Base-by-base conservation (phyloP, 1,140 invertebrate species). In the Himalopsyche phryganea region DNA sequence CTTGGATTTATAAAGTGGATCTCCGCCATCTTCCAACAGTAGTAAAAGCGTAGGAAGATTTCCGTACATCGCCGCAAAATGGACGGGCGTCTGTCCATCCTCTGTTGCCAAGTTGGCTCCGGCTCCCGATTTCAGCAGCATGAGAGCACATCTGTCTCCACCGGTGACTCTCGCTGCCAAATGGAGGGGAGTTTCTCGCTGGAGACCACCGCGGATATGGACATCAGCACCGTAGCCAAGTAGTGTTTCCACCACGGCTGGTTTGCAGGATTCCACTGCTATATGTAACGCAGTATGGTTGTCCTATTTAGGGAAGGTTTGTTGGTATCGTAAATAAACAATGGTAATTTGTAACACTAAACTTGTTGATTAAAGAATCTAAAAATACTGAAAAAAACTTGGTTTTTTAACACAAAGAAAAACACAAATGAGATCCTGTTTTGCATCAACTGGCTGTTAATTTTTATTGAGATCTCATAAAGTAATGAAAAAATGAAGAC, bases 221-320 rank as follows among this genome's bases (percentile, higher is more conserved):
- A 99, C 94, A 72, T 97, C 90, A 2, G 97, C 96, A 20, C 97
- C 96, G 71, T 91, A 96, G 4, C 97, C 97, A 1, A 99, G 78
- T 18, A 99, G 76, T 0, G 94, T 96, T 78, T 99, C 96, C 11
- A 99, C 96, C 4, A 98, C 95, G 18, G 90, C 85, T 7, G 96
- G 94, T 71, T 98, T 96, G 52, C 91, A 91, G 33, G 90, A 92
- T 75, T 98, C 92, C 2, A 98, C 96, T n/a, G 96, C 96, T 65
- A 98, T 92, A 69, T 99, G 97, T 0, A 99, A 79, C n/a, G 97
- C 94, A 15, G 97, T 98, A 71, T 95, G 97, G 69, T 97, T 96
- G 69, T 98, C 95, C 90, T 98, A 28, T 28, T 28, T 28, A 58
- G n/a, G 69, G 67, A 15, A 46, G 7, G 2, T 0, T 15, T 17